A percentile compares a stretch with the other conserved stretches of the same genome.
Conservation (phyloP, 1,140 invertebrate genomes). For the Microplitis demolitor region DNA sequence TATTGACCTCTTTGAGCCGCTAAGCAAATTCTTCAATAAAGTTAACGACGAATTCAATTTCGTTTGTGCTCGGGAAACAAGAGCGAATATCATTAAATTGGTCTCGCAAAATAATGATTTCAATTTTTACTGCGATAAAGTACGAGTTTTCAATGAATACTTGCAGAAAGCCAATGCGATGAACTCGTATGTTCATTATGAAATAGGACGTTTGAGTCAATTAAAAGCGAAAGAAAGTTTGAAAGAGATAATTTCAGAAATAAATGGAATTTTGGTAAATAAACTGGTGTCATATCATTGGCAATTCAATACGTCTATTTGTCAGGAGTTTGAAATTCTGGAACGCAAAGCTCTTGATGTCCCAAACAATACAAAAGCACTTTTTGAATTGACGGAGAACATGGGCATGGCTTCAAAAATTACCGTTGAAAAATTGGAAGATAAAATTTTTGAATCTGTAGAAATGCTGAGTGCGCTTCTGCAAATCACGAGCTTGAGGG, state of each 20-base stretch:
- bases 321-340: slow-evolving; percentile 47
- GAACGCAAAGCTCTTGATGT: slow-evolving; percentile 47
- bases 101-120: slow-evolving; percentile 34
- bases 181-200: slow-evolving; percentile 43
- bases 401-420: slow-evolving; percentile 54
- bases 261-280: slow-evolving; percentile 39
- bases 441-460: slow-evolving; percentile 49
- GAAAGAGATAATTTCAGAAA: slow-evolving; percentile 36
- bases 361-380: slow-evolving; percentile 58
- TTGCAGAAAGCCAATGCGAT: slow-evolving; percentile 42
- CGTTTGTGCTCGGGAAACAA: slow-evolving; percentile 26
- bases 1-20: slow-evolving; percentile 40
- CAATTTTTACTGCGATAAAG: slow-evolving; percentile 37
- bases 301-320: slow-evolving; percentile 47
- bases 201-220: slow-evolving; percentile 47
- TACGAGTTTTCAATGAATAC: slow-evolving; percentile 46
- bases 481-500: slow-evolving; percentile 53
- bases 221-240: slow-evolving; percentile 41
- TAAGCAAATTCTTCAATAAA: slow-evolving; percentile 40
- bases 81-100: slow-evolving; percentile 29
- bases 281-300: slow-evolving; percentile 44
- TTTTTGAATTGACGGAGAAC: slow-evolving; percentile 60
- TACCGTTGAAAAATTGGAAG: slow-evolving; percentile 49
- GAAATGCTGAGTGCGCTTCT: slow-evolving; percentile 52
- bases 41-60: slow-evolving; percentile 31